phyloP scores from a whole-genome alignment of 2,888 invertebrate genomes.

The Acanthosepion pharaonis region DNA sequence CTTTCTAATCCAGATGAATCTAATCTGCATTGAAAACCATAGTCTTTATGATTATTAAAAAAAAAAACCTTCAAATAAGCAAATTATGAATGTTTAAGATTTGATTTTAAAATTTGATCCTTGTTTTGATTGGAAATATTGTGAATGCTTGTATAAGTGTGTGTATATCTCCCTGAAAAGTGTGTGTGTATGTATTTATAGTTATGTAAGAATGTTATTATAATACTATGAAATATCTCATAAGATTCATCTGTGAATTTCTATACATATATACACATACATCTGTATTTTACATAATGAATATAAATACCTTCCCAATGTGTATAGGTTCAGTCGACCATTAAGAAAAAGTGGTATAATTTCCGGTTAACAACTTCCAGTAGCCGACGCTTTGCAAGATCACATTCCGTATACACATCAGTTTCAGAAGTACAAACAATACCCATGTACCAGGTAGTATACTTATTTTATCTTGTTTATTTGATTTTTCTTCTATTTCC shows the following conservation, averaged over 20 bases:
- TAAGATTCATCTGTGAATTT: background rate
- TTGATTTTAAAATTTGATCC: too few species aligned
- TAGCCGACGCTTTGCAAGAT: constrained; percentile 4
- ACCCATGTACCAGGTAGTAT: constrained; percentile 43
- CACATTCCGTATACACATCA: background rate
- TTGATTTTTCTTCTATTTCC: background rate
- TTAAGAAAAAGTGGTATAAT: constrained; percentile 36
- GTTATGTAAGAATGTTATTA: too few species aligned
- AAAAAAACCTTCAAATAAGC: too few species aligned
- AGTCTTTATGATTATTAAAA: too few species aligned
- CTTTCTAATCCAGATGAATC: too few species aligned
- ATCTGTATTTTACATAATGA: background rate
- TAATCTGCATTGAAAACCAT: too few species aligned
- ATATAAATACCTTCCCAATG: background rate
- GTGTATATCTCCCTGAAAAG: too few species aligned
- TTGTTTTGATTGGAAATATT: background rate
- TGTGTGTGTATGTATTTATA: too few species aligned
- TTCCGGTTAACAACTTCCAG: constrained; percentile 37
- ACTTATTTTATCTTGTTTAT: background rate
- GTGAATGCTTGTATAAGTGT: background rate
- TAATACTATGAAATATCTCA: too few species aligned
- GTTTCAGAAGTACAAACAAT: constrained; percentile 40
- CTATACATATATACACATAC: background rate
- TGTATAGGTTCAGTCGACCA: background rate
- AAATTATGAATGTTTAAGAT: too few species aligned